Percentiles rank a stretch among this genome's conserved stretches.
Evolutionary conservation across 2,113 vertebrate species (phyloP).

Genomic region (Seriola quinqueradiata): DNA sequence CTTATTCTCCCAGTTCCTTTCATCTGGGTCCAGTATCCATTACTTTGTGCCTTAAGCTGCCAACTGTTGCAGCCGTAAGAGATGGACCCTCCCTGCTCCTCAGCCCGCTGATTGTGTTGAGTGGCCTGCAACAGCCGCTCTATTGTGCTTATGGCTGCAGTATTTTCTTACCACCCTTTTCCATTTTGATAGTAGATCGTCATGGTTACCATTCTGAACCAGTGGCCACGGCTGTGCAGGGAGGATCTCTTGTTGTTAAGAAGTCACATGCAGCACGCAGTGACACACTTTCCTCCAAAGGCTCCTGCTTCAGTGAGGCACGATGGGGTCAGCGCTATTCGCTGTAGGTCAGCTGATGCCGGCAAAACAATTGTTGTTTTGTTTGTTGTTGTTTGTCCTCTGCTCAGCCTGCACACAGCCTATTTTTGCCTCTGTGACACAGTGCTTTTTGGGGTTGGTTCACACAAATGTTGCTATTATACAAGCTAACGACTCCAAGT

Average conservation of each 20-base stretch:
- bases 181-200: conserved; percentile 56
- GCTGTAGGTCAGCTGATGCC: conserved; percentile 72
- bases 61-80: conserved; percentile 71
- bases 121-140: conserved; percentile 64
- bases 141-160: conserved; percentile 64
- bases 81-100: conserved; percentile 42
- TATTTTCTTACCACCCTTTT: conserved; percentile 64
- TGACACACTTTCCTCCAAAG: conserved; percentile 62
- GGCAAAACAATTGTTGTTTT: conserved; percentile 74
- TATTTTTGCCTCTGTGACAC: conserved; percentile 43
- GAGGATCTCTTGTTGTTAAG: conserved; percentile 55
- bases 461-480: conserved; percentile 36
- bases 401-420: conserved; percentile 6
- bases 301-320: conserved; percentile 41
- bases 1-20: conserved; percentile 68
- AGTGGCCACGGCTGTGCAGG: conserved; percentile 15
- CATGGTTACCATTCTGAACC: conserved; percentile 71
- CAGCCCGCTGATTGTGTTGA: conserved; percentile 46
- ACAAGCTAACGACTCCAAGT: background rate
- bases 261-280: conserved; percentile 57
- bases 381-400: conserved; percentile 57
- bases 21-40: conserved; percentile 70
- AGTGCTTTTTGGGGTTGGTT: conserved; percentile 18
- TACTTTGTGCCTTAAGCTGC: conserved; percentile 72
- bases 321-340: conserved; percentile 39